A percentile compares a stretch with the other conserved stretches of the same genome.
Evolutionary conservation across 30 jellyfish, hydroid and myxozoan species (phyloP).

Genomic region (Hydractinia echinata): DNA sequence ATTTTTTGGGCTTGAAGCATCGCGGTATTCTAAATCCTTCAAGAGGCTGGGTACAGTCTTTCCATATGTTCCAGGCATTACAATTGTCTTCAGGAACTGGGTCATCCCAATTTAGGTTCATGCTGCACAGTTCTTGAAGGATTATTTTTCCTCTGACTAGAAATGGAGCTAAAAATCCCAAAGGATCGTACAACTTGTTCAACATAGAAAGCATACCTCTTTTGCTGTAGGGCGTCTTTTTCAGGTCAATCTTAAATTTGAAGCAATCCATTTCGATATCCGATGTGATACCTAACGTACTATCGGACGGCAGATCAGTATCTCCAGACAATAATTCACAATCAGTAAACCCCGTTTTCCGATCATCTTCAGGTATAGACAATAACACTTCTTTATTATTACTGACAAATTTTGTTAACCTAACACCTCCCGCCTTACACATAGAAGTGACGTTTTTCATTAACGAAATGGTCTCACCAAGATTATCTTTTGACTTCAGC

Average conservation of each 20-base stretch:
- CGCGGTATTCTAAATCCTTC: conserved; percentile 24
- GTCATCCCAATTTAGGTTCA: not conserved
- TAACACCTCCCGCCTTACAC: conserved; percentile 4
- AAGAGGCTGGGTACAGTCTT: conserved; percentile 17
- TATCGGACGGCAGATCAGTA: not conserved
- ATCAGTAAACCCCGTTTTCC: not conserved
- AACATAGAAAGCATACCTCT: conserved; percentile 34
- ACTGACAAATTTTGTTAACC: conserved; percentile 10
- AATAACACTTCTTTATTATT: not conserved
- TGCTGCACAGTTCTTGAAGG: conserved; percentile 2
- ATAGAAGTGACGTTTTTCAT: not conserved
- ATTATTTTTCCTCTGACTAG: conserved; percentile 19
- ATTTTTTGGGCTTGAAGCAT: conserved; percentile 40
- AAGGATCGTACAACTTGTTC: conserved; percentile 27
- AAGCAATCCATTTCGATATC: conserved; percentile 3
- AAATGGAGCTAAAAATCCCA: conserved; percentile 21
- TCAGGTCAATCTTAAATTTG: not conserved
- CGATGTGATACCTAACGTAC: not conserved
- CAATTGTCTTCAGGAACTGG: conserved; percentile 12
- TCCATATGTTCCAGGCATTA: conserved; percentile 43
- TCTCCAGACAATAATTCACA: not conserved
- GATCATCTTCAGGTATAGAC: conserved; percentile 12
- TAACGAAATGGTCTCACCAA: not conserved
- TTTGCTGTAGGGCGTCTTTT: conserved; percentile 19
- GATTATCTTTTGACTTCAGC: not conserved